Evolutionary conservation across 2,797 vertebrate genomes (phyloP), one percentile per base, ranked within the genome.

Genomic region (Allobates femoralis): DNA sequence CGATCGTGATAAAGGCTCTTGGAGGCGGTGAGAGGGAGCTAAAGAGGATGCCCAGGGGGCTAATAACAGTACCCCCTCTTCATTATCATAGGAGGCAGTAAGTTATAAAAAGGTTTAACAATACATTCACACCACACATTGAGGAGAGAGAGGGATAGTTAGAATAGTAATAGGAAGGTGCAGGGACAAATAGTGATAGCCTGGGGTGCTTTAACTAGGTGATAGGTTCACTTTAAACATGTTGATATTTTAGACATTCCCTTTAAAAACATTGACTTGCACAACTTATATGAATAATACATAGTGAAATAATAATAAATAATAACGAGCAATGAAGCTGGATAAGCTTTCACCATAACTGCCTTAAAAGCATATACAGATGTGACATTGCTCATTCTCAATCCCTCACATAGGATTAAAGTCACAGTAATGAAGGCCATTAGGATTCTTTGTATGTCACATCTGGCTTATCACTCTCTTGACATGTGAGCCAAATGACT

Each of bases 401-500:
- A 50, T 30, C 11, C n/a, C 55, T 37, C 46, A 26, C 64, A 56
- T 14, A 79, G 53, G 37, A 74, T 73, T 58, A 50, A 32, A 51
- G 77, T 26, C 77, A 80, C 26, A 58, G 26, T 73, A 79, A 79
- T 81, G 56, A 64, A 15, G 85, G 76, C 26, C 26, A 84, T 78
- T 55, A 62, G 10, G 69, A 62, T 84, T 53, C 84, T 74, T 80
- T 80, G 28, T 34, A 62, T 62, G 67, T 80, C 77, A 75, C 64
- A 67, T 60, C 83, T 85, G 34, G 46, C 74, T 79, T 28, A 30
- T 84, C 71, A 62, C n/a, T 66, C 1, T 56, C 56, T 19, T 32
- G 79, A 89, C 58, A 32, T 23, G 0, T 79, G 64, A 55, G 16
- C 78, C 67, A 86, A 85, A 73, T 84, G 64, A 81, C 37, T 81